A percentile compares a stretch with the other conserved stretches of the same genome.
These are phyloP conservation scores for Enteromius trimaculatus DNA, from an alignment of 2,797 vertebrate species.

Conservation along the genomic window DNA sequence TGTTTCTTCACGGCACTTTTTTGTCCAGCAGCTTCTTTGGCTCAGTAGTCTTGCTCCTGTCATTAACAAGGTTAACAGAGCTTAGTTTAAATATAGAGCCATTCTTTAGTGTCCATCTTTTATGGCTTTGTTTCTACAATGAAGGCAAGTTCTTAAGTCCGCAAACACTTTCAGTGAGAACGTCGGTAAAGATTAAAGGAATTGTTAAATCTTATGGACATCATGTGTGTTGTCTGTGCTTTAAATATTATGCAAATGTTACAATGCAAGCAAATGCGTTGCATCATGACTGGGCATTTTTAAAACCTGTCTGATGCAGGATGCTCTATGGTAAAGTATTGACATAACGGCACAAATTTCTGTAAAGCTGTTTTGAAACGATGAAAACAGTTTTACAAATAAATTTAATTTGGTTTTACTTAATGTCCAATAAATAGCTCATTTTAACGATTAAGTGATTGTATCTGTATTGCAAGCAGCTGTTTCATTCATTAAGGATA, in stretches of 20 bases:
- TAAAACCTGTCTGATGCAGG: slow-evolving; percentile 2
- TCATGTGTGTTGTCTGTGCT: not conserved
- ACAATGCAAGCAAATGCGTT: too few relatives aligned
- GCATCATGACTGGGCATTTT: not conserved
- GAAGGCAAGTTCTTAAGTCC: not conserved
- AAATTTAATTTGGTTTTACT: not conserved
- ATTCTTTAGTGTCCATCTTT: slow-evolving; percentile 46
- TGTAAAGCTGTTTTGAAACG: not conserved
- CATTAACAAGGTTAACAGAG: slow-evolving; percentile 52
- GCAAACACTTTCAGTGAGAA: not conserved
- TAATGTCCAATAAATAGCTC: not conserved
- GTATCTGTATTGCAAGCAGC: not conserved
- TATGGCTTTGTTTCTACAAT: slow-evolving; percentile 25
- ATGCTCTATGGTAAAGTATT: not conserved
- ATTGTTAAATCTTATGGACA: not conserved
- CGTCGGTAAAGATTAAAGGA: not conserved
- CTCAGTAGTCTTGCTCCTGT: slow-evolving; percentile 19
- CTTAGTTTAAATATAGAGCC: slow-evolving; percentile 61
- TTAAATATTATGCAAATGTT: slow-evolving; percentile 9
- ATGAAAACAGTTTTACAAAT: not conserved
- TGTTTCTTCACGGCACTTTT: not conserved
- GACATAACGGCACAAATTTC: not conserved
- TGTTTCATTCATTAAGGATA: not conserved
- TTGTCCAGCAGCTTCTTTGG: slow-evolving; percentile 38
- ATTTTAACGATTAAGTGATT: not conserved